Base-by-base conservation (phyloP, 2,113 vertebrate genomes). In the Harpagus bidentatus region DNA sequence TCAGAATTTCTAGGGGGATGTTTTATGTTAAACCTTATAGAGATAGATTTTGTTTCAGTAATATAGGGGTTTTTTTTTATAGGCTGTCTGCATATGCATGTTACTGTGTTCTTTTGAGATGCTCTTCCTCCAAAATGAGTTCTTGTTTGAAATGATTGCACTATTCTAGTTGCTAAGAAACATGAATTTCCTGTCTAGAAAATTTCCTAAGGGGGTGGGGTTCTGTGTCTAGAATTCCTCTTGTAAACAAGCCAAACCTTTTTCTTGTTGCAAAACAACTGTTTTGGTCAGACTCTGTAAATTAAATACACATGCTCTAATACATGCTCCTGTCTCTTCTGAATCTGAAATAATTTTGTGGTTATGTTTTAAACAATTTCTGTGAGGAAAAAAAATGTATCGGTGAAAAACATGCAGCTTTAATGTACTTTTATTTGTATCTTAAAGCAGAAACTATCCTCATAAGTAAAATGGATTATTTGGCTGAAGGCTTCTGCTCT, bases 111-210 rank as follows among this genome's bases (percentile, higher is more conserved):
- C 42, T 59, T 92, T 76, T 42, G 45, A 66, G 42, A 58, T 66
- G 40, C n/a, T 67, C 66, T 88, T 93, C 29, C n/a, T 94, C 59
- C 11, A 40, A 9, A 78, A 65, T 16, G 13, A 82, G 10, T 50
- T 93, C 42, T 63, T 90, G 42, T 93, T 92, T 88, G 78, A 66
- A 65, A 42, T 40, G 25, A 86, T 62, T 56, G 18, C 58, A 53
- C 53, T 55, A 1, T 52, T 86, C 28, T 52, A 92, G 77, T 95
- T 97, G 84, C 91, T 93, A 84, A 92, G 94, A 77, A 85, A 85
- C 82, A 25, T 58, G 34, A 61, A 47, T 69, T 71, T 93, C 81
- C 53, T 82, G 65, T 76, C 40, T 66, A 63, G 63, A 88, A 88
- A 76, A 88, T 70, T 69, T 83, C 66, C 69, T 78, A 31, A 23